Conservation (phyloP, 2,113 vertebrate species). For the Melanocharis versteri region DNA sequence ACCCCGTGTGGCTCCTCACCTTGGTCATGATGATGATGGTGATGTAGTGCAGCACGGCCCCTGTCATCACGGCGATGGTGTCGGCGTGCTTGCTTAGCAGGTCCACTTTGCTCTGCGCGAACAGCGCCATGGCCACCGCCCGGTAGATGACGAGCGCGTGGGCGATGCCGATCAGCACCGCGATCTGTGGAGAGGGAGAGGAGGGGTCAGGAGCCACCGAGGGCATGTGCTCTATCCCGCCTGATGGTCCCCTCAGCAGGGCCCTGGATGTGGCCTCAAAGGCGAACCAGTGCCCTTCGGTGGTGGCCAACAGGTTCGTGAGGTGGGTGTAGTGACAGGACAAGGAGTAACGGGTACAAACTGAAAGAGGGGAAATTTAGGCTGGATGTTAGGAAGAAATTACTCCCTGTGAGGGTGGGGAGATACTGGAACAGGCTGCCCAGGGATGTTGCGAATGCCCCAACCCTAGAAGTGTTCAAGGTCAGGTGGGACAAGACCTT, state of each 20-base stretch:
- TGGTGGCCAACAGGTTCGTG: fast-evolving
- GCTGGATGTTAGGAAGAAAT: background rate
- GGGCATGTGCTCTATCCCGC: background rate
- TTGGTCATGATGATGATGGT: conserved; percentile 88
- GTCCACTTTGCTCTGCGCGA: conserved; percentile 43
- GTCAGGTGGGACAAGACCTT: background rate
- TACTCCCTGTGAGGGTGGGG: background rate
- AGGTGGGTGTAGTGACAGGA: background rate
- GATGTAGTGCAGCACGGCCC: conserved; percentile 86
- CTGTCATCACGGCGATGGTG: conserved; percentile 72
- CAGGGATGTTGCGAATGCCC: background rate
- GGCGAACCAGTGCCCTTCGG: fast-evolving
- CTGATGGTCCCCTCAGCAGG: background rate
- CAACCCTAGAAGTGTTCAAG: background rate
- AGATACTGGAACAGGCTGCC: background rate
- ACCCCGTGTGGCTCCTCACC: background rate
- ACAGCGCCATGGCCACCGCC: conserved; percentile 68
- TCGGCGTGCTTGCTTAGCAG: conserved; percentile 74
- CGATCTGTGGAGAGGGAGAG: conserved; percentile 64
- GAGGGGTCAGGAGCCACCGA: background rate
- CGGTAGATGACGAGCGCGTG: conserved; percentile 85
- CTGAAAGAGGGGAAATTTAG: background rate
- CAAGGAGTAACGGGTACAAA: too few relatives aligned
- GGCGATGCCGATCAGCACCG: conserved; percentile 82
- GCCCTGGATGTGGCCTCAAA: background rate